Evolutionary conservation across 64 coral and sea anemone species (phyloP), one percentile per base, ranked within the genome.

Genomic region (Stichodactyla mertensii): DNA sequence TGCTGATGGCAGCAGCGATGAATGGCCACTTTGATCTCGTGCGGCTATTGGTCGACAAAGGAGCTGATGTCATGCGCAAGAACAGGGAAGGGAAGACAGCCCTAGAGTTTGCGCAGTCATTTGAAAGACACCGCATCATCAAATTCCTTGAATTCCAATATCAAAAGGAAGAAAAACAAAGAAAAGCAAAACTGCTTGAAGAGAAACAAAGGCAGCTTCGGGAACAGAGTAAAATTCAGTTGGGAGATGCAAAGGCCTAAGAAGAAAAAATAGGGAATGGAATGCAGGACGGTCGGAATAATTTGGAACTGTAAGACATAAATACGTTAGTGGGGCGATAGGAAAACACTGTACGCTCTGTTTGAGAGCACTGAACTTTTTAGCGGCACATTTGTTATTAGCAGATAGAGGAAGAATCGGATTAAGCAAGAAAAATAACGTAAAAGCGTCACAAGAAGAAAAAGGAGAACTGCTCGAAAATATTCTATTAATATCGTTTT

Each of bases 51-150:
- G 91, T 97, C 62, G 94, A 97, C 28, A 93, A 93, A 56, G 94
- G 94, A 2, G 94, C 88, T 27, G 88, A 97, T 78, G 85, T 97
- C 66, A 92, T 90, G 45, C 57, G 86, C 51, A 83, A 97, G 58
- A 97, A 97, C 85, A 97, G 61, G 61, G 94, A 97, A 83, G 94
- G 94, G 0, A 97, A 97, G 91, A 93, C 94, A 52, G 94, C 91
- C 0, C 83, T 97, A 82, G 94, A 97, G 20, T 97, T 97, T 62
- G 88, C 94, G 14, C 85, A 83, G 52, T 97, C 94, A 4, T 93
- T 97, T 52, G 91, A 93, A 15, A 87, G 94, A 52, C 94, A 97
- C 79, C 80, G 88, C 22, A 89, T 97, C 61, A 90, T 97, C n/a
- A 97, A 93, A 81, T 97, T 89, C 54, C 91, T 97, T 15, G 94